Conservation (phyloP, 2,113 vertebrate species). For the Coracopsis vasa region DNA sequence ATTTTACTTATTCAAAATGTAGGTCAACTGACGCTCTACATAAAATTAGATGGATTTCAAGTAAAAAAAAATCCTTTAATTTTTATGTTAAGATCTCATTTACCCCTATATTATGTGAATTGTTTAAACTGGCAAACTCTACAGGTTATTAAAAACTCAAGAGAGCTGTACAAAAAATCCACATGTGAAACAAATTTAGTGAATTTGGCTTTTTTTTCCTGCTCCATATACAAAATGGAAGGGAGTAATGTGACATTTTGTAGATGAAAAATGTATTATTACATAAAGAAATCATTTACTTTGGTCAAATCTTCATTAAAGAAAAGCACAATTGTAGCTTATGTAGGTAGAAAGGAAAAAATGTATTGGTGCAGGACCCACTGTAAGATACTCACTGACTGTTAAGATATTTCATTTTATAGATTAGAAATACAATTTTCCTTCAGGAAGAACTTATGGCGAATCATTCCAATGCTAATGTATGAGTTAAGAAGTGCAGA, state of each 20-base stretch:
- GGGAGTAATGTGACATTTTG: not conserved
- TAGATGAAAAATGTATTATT: not conserved
- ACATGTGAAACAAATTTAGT: not conserved
- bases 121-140: not conserved
- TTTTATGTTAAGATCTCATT: constrained; percentile 14
- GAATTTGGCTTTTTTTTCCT: not conserved
- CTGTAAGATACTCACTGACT: not conserved
- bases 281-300: not conserved
- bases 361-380: rapidly evolving
- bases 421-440: not conserved
- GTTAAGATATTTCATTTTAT: not conserved
- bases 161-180: not conserved
- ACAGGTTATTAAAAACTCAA: not conserved
- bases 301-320: not conserved
- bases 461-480: not conserved
- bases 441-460: not conserved
- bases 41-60: not conserved
- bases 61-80: not conserved
- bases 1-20: not conserved
- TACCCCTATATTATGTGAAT: not conserved
- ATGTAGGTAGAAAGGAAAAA: not conserved
- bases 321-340: not conserved
- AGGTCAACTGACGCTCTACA: not conserved
- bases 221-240: not conserved
- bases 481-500: not conserved